Conservation (phyloP, 1,140 invertebrate genomes). For the Lasaia peninsularis region DNA sequence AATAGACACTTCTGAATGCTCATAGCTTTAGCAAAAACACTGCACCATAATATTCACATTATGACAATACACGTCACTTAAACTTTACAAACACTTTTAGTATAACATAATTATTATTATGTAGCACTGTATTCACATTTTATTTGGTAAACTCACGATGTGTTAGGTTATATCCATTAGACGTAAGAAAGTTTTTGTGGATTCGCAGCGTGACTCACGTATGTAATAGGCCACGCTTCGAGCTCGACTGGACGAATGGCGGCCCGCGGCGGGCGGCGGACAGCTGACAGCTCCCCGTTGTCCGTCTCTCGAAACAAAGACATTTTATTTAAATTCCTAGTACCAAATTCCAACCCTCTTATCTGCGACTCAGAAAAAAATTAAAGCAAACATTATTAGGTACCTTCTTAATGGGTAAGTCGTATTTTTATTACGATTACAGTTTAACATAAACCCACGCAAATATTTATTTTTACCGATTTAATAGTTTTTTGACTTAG, state of each 20-base stretch:
- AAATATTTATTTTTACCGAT: too few relatives aligned
- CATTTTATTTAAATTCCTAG: conserved; percentile 11
- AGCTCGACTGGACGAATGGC: conserved; percentile 41
- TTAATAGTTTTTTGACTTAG: too few relatives aligned
- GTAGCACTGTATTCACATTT: conserved; percentile 50
- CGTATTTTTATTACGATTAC: too few relatives aligned
- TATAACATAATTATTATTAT: conserved; percentile 33
- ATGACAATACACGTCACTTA: conserved; percentile 47
- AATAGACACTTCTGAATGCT: conserved; percentile 73
- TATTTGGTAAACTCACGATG: conserved; percentile 40
- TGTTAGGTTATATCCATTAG: conserved; percentile 76
- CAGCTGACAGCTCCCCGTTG: conserved; percentile 33
- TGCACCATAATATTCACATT: conserved; percentile 53
- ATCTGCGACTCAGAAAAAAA: too few relatives aligned
- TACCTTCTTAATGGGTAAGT: too few relatives aligned
- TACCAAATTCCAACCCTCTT: conserved; percentile 24
- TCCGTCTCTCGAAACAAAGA: conserved; percentile 34
- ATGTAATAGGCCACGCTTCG: conserved; percentile 28
- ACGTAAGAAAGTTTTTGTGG: conserved; percentile 70
- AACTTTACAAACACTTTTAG: conserved; percentile 27
- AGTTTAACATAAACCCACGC: too few relatives aligned
- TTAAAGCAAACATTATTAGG: too few relatives aligned
- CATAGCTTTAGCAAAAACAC: conserved; percentile 52
- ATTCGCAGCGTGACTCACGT: conserved; percentile 25
- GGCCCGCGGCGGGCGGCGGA: conserved; percentile 24